These are phyloP conservation scores for Candoia aspera DNA, from an alignment of 2,113 vertebrate species.

Conservation along the genomic window DNA sequence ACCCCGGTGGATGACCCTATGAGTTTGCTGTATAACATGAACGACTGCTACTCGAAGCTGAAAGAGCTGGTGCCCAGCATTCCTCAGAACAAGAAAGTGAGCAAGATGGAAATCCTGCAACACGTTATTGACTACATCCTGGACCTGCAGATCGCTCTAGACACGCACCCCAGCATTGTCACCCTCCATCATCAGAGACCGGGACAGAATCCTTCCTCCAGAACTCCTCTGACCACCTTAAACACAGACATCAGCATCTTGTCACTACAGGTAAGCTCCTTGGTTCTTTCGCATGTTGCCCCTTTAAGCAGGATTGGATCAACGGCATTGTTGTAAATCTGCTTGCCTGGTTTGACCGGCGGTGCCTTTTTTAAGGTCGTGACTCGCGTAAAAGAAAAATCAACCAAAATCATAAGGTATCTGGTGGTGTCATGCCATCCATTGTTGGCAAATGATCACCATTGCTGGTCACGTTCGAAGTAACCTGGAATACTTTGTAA, in stretches of 20 bases:
- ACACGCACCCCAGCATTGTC: conserved; percentile 90
- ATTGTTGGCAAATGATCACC: not conserved
- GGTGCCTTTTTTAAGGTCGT: not conserved
- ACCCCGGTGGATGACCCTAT: conserved; percentile 95
- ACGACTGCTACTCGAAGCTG: conserved; percentile 98
- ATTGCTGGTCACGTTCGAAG: not conserved
- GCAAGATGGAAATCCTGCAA: conserved; percentile 99
- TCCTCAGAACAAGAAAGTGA: conserved; percentile 98
- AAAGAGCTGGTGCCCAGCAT: conserved; percentile 99
- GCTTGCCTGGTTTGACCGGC: not conserved
- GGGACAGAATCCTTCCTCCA: conserved; percentile 76
- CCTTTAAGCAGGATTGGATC: not conserved
- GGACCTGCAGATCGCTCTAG: conserved; percentile 98
- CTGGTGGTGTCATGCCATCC: not conserved
- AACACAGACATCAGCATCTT: conserved; percentile 99
- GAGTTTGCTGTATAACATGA: conserved; percentile 98
- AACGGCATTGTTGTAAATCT: fast-evolving
- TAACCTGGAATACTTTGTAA: not conserved
- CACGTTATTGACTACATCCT: conserved; percentile 99
- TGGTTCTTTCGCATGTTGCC: not conserved
- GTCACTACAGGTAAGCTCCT: conserved; percentile 88
- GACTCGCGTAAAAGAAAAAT: not conserved
- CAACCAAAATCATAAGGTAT: not conserved
- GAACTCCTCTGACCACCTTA: conserved; percentile 92
- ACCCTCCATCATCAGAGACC: conserved; percentile 85